These are phyloP conservation scores for Harpagoxenus sublaevis DNA, from an alignment of 2,888 invertebrate genomes.

Conservation along the genomic window DNA sequence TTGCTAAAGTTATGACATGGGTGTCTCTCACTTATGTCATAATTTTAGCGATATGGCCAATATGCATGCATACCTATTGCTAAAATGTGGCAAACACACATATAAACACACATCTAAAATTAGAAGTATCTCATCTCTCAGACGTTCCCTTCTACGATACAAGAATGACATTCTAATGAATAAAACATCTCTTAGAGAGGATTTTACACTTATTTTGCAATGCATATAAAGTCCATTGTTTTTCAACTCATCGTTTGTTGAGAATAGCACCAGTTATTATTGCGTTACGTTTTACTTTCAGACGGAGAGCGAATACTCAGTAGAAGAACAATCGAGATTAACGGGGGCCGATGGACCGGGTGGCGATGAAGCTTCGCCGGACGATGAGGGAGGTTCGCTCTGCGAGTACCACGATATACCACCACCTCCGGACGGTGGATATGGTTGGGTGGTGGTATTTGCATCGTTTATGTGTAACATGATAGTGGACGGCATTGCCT, in stretches of 20 bases:
- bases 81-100: background rate
- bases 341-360: constrained; percentile 90
- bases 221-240: background rate
- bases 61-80: background rate
- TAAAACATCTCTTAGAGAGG: background rate
- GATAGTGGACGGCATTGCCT: constrained; percentile 99
- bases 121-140: background rate
- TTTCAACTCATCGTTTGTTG: background rate
- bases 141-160: background rate
- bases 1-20: background rate
- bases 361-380: constrained; percentile 88
- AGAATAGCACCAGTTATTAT: background rate
- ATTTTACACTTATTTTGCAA: background rate
- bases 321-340: constrained; percentile 93
- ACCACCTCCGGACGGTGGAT: constrained; percentile 96
- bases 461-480: constrained; percentile 99
- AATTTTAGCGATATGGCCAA: no score
- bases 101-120: background rate
- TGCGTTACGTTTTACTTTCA: constrained; percentile 83
- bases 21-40: no score
- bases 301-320: constrained; percentile 95
- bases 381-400: constrained; percentile 87
- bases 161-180: constrained; percentile 6
- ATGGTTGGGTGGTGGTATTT: constrained; percentile 97
- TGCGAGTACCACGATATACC: constrained; percentile 93